Evolutionary conservation across 2,888 invertebrate species (phyloP).

Genomic region (Thera obeliscata): DNA sequence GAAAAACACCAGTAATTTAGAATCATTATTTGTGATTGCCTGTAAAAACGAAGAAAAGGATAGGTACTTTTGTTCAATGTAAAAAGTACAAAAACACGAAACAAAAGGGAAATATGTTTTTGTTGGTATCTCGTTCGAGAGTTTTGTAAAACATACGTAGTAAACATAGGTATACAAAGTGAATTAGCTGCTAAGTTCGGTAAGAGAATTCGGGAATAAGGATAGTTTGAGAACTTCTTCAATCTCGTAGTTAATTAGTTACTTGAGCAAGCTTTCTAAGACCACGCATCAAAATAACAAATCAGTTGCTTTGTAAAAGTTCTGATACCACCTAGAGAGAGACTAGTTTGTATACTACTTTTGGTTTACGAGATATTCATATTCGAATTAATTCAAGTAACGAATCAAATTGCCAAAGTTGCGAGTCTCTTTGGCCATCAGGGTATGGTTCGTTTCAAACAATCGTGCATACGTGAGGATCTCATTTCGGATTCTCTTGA

Average conservation of each 20-base stretch:
- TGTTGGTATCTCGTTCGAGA: slow-evolving; percentile 46
- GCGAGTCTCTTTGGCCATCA: slow-evolving; percentile 34
- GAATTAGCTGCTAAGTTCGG: slow-evolving; percentile 55
- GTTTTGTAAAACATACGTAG: slow-evolving; percentile 3
- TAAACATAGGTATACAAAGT: slow-evolving; percentile 40
- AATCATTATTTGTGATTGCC: too few relatives aligned
- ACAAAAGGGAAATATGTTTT: slow-evolving; percentile 50
- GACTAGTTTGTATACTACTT: too few relatives aligned
- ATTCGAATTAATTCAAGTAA: background rate
- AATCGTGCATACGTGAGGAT: slow-evolving; percentile 36
- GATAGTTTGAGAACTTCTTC: slow-evolving; percentile 42
- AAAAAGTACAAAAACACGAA: slow-evolving; percentile 51
- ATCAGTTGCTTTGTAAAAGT: background rate
- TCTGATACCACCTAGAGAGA: too few relatives aligned
- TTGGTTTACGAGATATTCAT: too few relatives aligned
- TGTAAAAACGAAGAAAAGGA: too few relatives aligned
- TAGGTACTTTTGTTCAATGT: slow-evolving; percentile 17
- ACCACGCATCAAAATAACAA: background rate
- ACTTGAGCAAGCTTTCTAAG: slow-evolving; percentile 22
- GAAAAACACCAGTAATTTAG: too few relatives aligned
- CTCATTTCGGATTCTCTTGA: slow-evolving; percentile 45
- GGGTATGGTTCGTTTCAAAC: slow-evolving; percentile 30
- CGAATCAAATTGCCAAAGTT: slow-evolving; percentile 21
- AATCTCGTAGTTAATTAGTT: slow-evolving; percentile 40
- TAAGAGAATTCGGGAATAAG: slow-evolving; percentile 44